Evolutionary conservation across 2,888 invertebrate species (phyloP), one percentile per base, ranked within the genome.

Genomic region (Thecocarcelia acutangulata): DNA sequence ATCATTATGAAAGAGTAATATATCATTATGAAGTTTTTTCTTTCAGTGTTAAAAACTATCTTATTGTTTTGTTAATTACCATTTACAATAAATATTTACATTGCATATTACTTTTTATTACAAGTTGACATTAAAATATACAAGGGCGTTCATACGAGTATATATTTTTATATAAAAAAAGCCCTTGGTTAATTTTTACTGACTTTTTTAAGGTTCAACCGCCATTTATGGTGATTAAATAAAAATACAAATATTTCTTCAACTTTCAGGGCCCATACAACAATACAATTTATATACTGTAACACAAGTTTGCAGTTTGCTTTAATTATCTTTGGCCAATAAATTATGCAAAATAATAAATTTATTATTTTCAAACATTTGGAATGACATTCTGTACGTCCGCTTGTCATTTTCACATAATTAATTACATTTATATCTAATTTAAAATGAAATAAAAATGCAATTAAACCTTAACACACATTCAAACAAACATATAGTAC

Each of bases 401-500:
- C 82, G 82, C 58, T 74, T 82, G 82, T 74, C 77, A 70, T 70
- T 82, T 82, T 70, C 82, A 69, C 64, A 78, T 82, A 78, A 82
- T 82, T 82, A 82, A 82, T 82, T 82, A 78, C 77, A 82, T 78
- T 76, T 81, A 74, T 77, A 74, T 77, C 81, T 77, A 73, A 77
- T 77, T 77, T 77, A 78, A 82, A 69, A 64, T 82, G 77, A 77
- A 82, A 78, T 82, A 78, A 78, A 82, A 82, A 54, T 70, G 77
- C 58, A 82, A 82, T 82, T 82, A 78, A 74, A 52, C 59, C 37
- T 44, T 3, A 61, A 76, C 52, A 76, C 19, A 19, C 6, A 33
- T 33, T 33, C 33, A 33, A 33, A 33, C 33, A 33, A 9, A 33
- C 9, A 33, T 9, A 33, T 6, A 33, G 1, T 33, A 33, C 33